Evolutionary conservation across 1,140 invertebrate genomes (phyloP), one percentile per base, ranked within the genome.

Genomic region (Polyergus mexicanus): DNA sequence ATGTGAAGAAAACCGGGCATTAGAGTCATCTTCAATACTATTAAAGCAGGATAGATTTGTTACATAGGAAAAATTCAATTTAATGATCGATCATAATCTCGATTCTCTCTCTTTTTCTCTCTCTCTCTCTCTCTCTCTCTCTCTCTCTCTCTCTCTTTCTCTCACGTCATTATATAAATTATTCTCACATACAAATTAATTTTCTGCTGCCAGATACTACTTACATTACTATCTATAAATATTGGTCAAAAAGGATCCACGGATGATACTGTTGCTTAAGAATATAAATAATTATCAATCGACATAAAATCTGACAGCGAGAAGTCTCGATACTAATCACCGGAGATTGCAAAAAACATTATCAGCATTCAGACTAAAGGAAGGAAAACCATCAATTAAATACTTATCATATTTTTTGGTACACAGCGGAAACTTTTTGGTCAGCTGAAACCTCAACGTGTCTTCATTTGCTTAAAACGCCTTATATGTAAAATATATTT

Each of bases 331-430:
- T 62, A 41, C 65, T 35, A 71, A 60, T 72, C 66, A 72, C 25
- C 13, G 78, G 38, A 60, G 1, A 60, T 60, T 81, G n/a, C 32
- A 62, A 25, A 3, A 83, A 60, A 41, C 25, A 72, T 72, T 83
- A 47, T 35, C 38, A 47, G 41, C 32, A 72, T 32, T 5, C 38
- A 72, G 3, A 44, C 54, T 83, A 83, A 51, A 51, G 60, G n/a
- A 28, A 62, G 68, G 19, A 83, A 60, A 25, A 60, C n/a, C 68
- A 44, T 44, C 66, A 19, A 81, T 72, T 72, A 16, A 72, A 60
- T 72, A 60, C n/a, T 56, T 83, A 83, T 74, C 54, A 25, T 83
- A 74, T 13, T 80, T 74, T 80, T 83, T 83, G 68, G 78, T 83
- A 74, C 54, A 83, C 54, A 72, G 78, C 68, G 54, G 54, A 58